These are phyloP conservation scores for Euclidia mi DNA, from an alignment of 2,888 invertebrate species.

Conservation along the genomic window DNA sequence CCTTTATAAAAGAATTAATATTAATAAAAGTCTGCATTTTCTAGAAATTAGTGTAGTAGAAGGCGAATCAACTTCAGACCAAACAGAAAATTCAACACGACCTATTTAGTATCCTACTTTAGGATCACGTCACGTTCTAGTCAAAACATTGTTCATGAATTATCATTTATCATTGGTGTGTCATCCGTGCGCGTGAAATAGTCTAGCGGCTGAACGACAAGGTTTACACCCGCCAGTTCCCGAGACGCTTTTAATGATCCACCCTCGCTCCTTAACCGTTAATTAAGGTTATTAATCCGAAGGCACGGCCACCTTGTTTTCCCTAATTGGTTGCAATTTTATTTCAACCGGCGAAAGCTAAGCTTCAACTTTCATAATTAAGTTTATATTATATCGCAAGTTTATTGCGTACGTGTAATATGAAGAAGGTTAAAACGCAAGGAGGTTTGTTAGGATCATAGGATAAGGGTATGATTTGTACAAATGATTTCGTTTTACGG, in stretches of 20 bases:
- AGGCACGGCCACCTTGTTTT: conserved; percentile 86
- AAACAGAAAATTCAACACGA: neutral
- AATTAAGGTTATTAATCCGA: conserved; percentile 87
- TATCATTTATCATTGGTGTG: conserved; percentile 6
- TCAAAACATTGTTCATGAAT: neutral
- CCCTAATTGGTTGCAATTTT: conserved; percentile 87
- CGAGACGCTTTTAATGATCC: conserved; percentile 74
- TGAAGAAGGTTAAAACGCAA: neutral
- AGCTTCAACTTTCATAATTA: conserved; percentile 78
- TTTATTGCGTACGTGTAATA: conserved; percentile 39
- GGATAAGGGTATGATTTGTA: too few relatives aligned
- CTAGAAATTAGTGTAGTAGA: too few relatives aligned
- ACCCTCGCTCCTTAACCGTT: conserved; percentile 78
- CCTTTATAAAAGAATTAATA: too few relatives aligned
- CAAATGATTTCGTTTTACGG: neutral
- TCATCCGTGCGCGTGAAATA: conserved; percentile 33
- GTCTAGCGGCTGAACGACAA: conserved; percentile 43
- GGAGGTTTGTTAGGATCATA: neutral
- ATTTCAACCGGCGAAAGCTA: conserved; percentile 75
- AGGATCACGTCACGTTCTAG: too few relatives aligned
- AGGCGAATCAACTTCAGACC: too few relatives aligned
- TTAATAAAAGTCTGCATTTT: too few relatives aligned
- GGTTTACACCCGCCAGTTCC: conserved; percentile 68
- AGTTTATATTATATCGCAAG: conserved; percentile 68
- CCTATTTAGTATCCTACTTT: neutral